Percentiles rank a stretch among this genome's conserved stretches.
These are phyloP conservation scores for Phthorimaea operculella DNA, from an alignment of 1,140 invertebrate species.

Conservation along the genomic window DNA sequence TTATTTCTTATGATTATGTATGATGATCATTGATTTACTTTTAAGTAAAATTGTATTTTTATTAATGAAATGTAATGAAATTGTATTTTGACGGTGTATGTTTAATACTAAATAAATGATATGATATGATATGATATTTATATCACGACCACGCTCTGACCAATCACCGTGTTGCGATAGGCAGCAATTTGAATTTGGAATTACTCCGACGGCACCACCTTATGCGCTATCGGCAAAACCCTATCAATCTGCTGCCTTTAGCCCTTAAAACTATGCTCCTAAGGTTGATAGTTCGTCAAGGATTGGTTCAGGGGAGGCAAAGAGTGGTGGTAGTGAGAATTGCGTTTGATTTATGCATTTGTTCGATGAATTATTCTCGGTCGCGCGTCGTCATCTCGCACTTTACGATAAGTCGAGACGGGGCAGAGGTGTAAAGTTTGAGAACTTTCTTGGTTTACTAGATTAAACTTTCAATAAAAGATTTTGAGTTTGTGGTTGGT, in stretches of 20 bases:
- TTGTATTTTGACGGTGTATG: too few relatives aligned
- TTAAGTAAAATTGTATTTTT: too few relatives aligned
- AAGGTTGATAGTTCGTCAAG: not conserved
- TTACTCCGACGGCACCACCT: conserved; percentile 25
- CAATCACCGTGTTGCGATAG: conserved; percentile 51
- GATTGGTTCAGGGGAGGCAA: not conserved
- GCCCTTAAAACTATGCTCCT: conserved; percentile 12
- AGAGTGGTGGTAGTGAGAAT: conserved; percentile 18
- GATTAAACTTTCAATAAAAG: too few relatives aligned
- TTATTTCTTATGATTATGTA: too few relatives aligned
- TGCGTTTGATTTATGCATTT: conserved; percentile 53
- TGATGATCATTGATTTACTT: too few relatives aligned
- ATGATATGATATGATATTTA: too few relatives aligned
- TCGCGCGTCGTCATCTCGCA: conserved; percentile 40
- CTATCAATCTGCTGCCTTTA: not conserved
- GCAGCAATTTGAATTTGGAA: conserved; percentile 56
- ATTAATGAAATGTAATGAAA: too few relatives aligned
- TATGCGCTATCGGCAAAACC: conserved; percentile 8
- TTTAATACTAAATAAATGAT: too few relatives aligned
- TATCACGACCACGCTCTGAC: conserved; percentile 51
- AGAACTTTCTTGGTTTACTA: too few relatives aligned
- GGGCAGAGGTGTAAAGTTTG: too few relatives aligned
- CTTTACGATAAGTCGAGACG: conserved; percentile 30
- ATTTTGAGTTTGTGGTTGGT: too few relatives aligned
- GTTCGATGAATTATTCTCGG: conserved; percentile 56